phyloP scores from a whole-genome alignment of 2,888 invertebrate species.

The Polydrusus tereticollis region DNA sequence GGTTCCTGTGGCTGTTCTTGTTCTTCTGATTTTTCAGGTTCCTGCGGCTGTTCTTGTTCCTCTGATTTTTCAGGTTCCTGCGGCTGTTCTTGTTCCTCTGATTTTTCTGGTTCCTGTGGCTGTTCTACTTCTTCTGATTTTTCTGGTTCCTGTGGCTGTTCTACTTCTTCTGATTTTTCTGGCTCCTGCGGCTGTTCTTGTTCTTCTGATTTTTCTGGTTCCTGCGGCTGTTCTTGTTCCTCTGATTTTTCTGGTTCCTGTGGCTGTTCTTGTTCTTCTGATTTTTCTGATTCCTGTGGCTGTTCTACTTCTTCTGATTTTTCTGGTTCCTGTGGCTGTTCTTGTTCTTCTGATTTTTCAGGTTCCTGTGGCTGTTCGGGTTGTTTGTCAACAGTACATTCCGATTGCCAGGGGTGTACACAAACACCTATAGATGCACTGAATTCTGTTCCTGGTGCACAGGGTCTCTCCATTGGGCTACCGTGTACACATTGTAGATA shows the following conservation, averaged over 20 bases:
- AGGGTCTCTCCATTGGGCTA: conserved; percentile 34
- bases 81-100: neutral
- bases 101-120: conserved; percentile 5
- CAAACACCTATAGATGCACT: conserved; percentile 39
- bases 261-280: conserved; percentile 3
- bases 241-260: conserved; percentile 2
- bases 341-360: conserved; percentile 18
- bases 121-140: neutral
- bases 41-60: neutral
- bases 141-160: neutral
- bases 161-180: neutral
- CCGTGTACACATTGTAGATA: conserved; percentile 45
- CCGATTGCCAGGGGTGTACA: conserved; percentile 34
- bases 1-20: neutral
- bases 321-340: conserved; percentile 15
- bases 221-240: conserved; percentile 1
- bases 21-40: conserved; percentile 1
- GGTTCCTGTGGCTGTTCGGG: conserved; percentile 20
- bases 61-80: neutral
- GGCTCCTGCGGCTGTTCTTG: neutral
- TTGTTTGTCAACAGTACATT: conserved; percentile 31
- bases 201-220: conserved; percentile 10
- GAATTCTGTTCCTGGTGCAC: conserved; percentile 47
- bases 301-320: conserved; percentile 7
- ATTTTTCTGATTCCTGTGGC: neutral